These are phyloP conservation scores for Odontomachus brunneus DNA, from an alignment of 1,140 invertebrate species.

Conservation along the genomic window DNA sequence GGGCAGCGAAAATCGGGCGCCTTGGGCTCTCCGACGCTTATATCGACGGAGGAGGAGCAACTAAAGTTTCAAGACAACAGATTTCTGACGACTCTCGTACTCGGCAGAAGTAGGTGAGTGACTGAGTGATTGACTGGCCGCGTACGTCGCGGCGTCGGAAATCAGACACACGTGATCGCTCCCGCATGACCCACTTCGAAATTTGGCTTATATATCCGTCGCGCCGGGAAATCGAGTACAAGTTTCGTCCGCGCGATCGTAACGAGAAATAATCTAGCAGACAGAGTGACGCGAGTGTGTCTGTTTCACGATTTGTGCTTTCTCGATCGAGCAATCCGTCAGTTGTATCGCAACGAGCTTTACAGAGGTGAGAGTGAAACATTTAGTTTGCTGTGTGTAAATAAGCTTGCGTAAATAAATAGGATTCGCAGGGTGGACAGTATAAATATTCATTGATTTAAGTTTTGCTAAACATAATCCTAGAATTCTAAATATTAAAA, in stretches of 20 bases:
- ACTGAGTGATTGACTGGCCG: constrained; percentile 14
- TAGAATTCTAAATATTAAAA: too few species aligned
- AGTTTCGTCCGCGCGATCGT: constrained; percentile 5
- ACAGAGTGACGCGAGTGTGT: background rate
- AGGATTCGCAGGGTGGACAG: too few species aligned
- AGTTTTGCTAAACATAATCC: too few species aligned
- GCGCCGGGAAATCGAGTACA: background rate
- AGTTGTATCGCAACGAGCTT: background rate
- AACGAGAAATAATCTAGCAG: constrained; percentile 14
- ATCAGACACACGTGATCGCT: constrained; percentile 35
- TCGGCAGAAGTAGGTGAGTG: constrained; percentile 83
- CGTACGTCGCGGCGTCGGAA: background rate
- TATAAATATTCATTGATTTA: too few species aligned
- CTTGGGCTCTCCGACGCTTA: constrained; percentile 61
- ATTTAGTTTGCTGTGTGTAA: background rate
- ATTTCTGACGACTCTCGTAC: constrained; percentile 82
- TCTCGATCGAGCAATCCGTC: background rate
- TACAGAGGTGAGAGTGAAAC: constrained; percentile 4
- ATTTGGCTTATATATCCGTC: constrained; percentile 7
- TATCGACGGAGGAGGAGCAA: constrained; percentile 76
- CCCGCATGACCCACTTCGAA: constrained; percentile 15
- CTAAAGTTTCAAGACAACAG: constrained; percentile 83
- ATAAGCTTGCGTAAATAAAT: too few species aligned
- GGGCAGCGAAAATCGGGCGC: constrained; percentile 77
- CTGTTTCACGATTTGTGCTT: background rate